Evolutionary conservation across 2,797 vertebrate genomes (phyloP).

Genomic region (Eulemur coronatus): DNA sequence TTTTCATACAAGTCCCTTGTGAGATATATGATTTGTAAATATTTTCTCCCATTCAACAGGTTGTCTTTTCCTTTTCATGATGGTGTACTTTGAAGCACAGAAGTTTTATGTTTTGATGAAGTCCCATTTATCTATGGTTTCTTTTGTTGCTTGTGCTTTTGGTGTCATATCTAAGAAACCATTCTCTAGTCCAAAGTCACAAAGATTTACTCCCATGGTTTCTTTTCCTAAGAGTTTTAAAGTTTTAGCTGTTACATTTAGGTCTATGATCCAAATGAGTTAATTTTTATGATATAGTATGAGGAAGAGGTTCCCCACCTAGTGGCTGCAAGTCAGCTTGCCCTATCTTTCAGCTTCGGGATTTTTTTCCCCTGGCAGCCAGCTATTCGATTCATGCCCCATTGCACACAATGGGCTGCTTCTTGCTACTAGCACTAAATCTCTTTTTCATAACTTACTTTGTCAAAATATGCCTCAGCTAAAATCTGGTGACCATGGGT

Average conservation of each 20-base stretch:
- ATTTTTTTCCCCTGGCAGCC: neutral
- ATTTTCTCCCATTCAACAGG: neutral
- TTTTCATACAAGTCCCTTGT: neutral
- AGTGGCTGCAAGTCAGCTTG: neutral
- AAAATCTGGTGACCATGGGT: neutral
- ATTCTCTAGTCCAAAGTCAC: neutral
- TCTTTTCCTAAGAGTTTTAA: neutral
- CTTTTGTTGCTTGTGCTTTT: neutral
- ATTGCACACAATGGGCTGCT: neutral
- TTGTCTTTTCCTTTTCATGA: neutral
- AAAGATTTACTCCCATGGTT: neutral
- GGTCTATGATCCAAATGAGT: neutral
- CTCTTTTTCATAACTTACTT: neutral
- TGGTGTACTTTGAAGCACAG: neutral
- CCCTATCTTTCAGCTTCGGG: neutral
- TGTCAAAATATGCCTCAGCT: neutral
- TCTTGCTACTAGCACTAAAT: slow-evolving; percentile 27
- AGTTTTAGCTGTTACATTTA: neutral
- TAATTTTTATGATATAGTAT: neutral
- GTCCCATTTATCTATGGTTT: neutral
- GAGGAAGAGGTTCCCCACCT: neutral
- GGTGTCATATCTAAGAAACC: neutral
- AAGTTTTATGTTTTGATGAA: slow-evolving; percentile 20
- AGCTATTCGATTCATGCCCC: neutral
- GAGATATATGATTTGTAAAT: neutral